phyloP scores from a whole-genome alignment of 2,797 vertebrate genomes.

The Mormyrops boulengeri region DNA sequence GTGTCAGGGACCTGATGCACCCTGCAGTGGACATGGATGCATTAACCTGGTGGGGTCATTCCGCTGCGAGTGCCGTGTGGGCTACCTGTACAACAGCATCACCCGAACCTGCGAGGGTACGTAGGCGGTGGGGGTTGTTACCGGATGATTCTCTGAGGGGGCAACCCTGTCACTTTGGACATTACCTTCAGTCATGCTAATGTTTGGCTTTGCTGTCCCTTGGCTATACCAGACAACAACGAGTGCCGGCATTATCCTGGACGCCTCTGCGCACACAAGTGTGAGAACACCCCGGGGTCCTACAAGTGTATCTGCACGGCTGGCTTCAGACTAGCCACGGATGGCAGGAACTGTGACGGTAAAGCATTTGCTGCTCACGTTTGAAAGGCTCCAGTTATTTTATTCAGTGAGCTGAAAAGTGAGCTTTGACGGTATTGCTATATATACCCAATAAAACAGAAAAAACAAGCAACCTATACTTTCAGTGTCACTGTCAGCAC shows the following conservation, averaged over 20 bases:
- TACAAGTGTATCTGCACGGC: slow-evolving; percentile 76
- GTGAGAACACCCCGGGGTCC: slow-evolving; percentile 81
- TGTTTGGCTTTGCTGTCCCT: background rate
- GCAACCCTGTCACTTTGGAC: background rate
- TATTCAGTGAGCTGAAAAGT: background rate
- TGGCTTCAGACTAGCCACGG: slow-evolving; percentile 74
- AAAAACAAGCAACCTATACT: background rate
- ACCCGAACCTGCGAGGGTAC: slow-evolving; percentile 74
- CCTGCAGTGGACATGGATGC: slow-evolving; percentile 70
- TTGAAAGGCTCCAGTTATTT: background rate
- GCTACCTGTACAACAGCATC: slow-evolving; percentile 75
- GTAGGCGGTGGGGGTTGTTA: slow-evolving; percentile 19
- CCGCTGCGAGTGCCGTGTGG: slow-evolving; percentile 75
- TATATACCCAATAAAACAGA: background rate
- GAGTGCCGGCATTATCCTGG: slow-evolving; percentile 76
- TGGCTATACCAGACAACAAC: slow-evolving; percentile 67
- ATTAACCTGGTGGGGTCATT: slow-evolving; percentile 76
- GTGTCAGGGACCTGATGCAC: slow-evolving; percentile 56
- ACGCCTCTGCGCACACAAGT: slow-evolving; percentile 80
- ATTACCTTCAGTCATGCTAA: background rate
- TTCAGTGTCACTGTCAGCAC: background rate
- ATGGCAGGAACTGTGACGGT: slow-evolving; percentile 81
- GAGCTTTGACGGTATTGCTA: background rate
- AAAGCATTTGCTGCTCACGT: background rate
- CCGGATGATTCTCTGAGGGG: background rate